Evolutionary conservation across 2,888 invertebrate genomes (phyloP).

Genomic region (Baccha elongata): DNA sequence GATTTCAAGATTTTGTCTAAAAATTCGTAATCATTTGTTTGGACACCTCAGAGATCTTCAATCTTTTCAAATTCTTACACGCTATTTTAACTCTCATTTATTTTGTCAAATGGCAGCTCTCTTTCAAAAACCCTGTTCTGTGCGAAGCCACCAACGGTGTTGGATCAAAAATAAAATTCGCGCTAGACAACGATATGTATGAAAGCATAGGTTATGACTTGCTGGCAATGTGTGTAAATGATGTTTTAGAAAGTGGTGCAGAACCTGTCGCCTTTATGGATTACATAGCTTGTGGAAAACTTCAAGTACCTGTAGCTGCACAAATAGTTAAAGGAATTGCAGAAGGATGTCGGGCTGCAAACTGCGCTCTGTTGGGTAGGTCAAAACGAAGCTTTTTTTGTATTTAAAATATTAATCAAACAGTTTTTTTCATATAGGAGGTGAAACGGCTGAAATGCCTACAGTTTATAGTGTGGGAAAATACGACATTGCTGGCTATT

Average conservation of each 20-base stretch:
- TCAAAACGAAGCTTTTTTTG: not conserved
- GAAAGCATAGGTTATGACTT: constrained; percentile 95
- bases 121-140: constrained; percentile 90
- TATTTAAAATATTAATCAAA: not conserved
- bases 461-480: constrained; percentile 93
- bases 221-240: constrained; percentile 99
- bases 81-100: too few relatives aligned
- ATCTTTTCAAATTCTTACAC: too few relatives aligned
- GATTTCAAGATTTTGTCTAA: too few relatives aligned
- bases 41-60: too few relatives aligned
- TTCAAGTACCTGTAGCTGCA: constrained; percentile 90
- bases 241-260: constrained; percentile 96
- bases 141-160: constrained; percentile 98
- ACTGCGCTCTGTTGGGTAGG: constrained; percentile 93
- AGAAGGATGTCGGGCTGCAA: constrained; percentile 92
- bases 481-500: constrained; percentile 98
- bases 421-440: constrained; percentile 82
- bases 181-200: constrained; percentile 90
- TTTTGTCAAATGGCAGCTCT: constrained; percentile 76
- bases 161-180: constrained; percentile 97
- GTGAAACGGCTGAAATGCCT: constrained; percentile 99
- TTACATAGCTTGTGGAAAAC: constrained; percentile 95
- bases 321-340: constrained; percentile 93
- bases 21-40: too few relatives aligned
- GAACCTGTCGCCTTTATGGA: constrained; percentile 98